Evolutionary conservation across 2,888 invertebrate genomes (phyloP), one percentile per base, ranked within the genome.

Genomic region (Ophioninae sp.): DNA sequence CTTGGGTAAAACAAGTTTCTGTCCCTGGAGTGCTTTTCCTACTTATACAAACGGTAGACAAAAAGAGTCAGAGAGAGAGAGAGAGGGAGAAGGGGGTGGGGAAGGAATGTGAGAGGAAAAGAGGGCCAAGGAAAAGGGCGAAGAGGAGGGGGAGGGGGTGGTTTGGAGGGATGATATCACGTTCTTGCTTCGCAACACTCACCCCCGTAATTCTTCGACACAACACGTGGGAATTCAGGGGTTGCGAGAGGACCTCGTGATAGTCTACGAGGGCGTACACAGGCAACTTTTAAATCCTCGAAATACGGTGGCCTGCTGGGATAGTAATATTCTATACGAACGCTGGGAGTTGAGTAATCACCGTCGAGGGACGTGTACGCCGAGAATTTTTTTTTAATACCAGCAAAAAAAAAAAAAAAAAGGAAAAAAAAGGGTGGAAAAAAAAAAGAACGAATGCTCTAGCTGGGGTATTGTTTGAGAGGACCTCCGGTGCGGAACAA

Each of bases 21-120:
- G 67, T 84, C 79, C 81, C 84, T 17, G 30, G 84, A 75, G 84
- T 75, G 69, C 79, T 79, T 68, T 81, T 51, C 51, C 81, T 81
- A 74, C 72, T 81, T 74, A 71, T 78, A 67, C 77, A 67, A 68
- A 65, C 41, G 72, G 59, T 39, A 74, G 68, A 73, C 61, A 51
- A 74, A 79, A 61, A 82, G 79, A 68, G 41, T 79, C 41, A 58
- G 56, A 56, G 58, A 58, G 20, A 23, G 37, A 61, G 51, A 17
- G 56, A 22, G 39, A 0, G 0, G 73, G 64, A 30, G 78, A 56
- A 30, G 41, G 37, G 59, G 63, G 30, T n/a, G 17, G 30, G 59
- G 22, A 22, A 51, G 56, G 20, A 67, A 51, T 58, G 2, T 10
- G 20, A 58, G 10, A 44, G 51, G 59, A 20, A 20, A 65, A 64